Evolutionary conservation across 1,140 invertebrate species (phyloP).

Genomic region (Drosophila simulans): DNA sequence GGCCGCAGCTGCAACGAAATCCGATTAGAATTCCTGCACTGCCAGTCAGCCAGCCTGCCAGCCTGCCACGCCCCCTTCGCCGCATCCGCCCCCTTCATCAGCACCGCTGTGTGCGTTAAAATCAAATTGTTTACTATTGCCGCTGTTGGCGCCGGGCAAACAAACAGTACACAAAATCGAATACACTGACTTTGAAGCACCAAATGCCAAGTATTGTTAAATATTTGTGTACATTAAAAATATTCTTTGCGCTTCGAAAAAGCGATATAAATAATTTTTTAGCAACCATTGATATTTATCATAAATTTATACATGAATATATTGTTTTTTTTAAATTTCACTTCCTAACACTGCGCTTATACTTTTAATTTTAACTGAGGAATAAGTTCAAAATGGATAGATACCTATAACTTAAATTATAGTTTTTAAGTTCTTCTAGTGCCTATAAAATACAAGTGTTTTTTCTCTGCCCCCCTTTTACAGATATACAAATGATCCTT

Average conservation of each 20-base stretch:
- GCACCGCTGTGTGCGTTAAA: slow-evolving; percentile 31
- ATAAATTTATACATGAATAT: no score
- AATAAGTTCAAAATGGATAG: no score
- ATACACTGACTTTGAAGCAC: neutral
- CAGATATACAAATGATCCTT: neutral
- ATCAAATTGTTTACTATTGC: slow-evolving; percentile 75
- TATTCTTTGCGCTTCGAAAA: neutral
- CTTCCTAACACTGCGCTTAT: no score
- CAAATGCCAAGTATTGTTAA: neutral
- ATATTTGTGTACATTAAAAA: neutral
- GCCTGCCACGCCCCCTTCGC: neutral
- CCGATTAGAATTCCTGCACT: slow-evolving; percentile 71
- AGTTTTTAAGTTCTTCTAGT: neutral
- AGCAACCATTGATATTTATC: no score
- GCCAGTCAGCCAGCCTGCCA: neutral
- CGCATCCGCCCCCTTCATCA: neutral
- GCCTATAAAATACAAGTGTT: no score
- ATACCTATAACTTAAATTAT: no score
- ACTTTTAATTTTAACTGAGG: no score
- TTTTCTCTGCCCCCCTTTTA: neutral
- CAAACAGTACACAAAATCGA: slow-evolving; percentile 12
- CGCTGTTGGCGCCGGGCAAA: slow-evolving; percentile 47
- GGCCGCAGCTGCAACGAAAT: slow-evolving; percentile 76
- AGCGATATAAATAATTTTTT: neutral
- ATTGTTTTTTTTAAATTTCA: no score